Percentiles rank a stretch among this genome's conserved stretches.
Evolutionary conservation across 2,797 vertebrate species (phyloP).

Genomic region (Macropodus opercularis): DNA sequence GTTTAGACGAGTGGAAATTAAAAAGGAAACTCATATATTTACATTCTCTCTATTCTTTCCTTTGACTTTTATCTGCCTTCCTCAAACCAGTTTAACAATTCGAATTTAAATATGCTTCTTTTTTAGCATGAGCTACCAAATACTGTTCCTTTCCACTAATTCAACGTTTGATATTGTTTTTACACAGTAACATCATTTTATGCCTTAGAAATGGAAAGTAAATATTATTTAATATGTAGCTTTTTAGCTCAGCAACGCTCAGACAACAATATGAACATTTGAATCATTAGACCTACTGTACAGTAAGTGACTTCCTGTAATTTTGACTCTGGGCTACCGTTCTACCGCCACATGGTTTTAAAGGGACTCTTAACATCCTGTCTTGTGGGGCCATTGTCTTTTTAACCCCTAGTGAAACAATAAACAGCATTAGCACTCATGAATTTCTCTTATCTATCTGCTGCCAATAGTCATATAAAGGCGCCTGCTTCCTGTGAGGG

Average conservation of each 20-base stretch:
- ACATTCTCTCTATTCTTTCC: no score
- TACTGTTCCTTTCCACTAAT: background rate
- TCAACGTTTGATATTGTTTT: background rate
- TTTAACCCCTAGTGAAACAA: slow-evolving; percentile 10
- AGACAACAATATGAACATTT: no score
- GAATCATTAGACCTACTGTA: background rate
- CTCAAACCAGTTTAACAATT: background rate
- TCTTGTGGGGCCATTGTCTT: background rate
- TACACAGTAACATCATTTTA: background rate
- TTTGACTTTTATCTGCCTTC: background rate
- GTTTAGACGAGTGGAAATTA: background rate
- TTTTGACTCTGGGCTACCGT: background rate
- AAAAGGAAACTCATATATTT: background rate
- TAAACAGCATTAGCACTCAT: background rate
- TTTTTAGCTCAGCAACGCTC: no score
- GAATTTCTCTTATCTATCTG: background rate
- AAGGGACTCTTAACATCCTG: no score
- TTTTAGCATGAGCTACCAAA: background rate
- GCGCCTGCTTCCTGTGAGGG: slow-evolving; percentile 41
- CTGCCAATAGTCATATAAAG: background rate
- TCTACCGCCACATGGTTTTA: no score
- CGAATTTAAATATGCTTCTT: background rate
- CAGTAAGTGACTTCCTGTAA: slow-evolving; percentile 37
- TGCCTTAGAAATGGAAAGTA: background rate
- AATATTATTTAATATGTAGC: background rate